These are phyloP conservation scores for Beris chalybata DNA, from an alignment of 2,888 invertebrate species.

Conservation along the genomic window DNA sequence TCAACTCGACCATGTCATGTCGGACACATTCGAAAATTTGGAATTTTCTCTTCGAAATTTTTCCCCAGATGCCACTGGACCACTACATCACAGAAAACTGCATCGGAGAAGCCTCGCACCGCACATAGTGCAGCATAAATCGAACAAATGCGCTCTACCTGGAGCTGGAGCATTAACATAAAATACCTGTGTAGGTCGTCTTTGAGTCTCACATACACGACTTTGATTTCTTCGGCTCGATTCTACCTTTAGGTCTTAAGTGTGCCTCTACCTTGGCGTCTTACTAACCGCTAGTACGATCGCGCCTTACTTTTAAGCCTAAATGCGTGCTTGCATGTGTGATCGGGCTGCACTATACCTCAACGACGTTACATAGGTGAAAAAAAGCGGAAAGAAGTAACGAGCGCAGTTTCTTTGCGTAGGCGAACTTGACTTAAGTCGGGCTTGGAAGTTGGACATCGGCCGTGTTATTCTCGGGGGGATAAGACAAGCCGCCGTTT, in stretches of 20 bases:
- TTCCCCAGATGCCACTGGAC: background rate
- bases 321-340: background rate
- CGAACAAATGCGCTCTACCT: slow-evolving; percentile 4
- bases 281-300: slow-evolving; percentile 8
- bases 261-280: too few species aligned
- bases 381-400: too few species aligned
- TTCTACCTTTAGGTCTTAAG: too few species aligned
- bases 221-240: too few species aligned
- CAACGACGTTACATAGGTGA: background rate
- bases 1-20: slow-evolving; percentile 17
- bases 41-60: slow-evolving; percentile 14
- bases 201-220: slow-evolving; percentile 7
- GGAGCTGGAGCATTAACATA: slow-evolving; percentile 28
- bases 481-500: too few species aligned
- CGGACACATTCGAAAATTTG: slow-evolving; percentile 18
- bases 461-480: too few species aligned
- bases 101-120: background rate
- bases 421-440: slow-evolving; percentile 38
- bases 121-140: background rate
- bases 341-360: slow-evolving; percentile 17
- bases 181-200: slow-evolving; percentile 32
- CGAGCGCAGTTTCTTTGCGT: slow-evolving; percentile 26
- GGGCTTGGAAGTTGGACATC: slow-evolving; percentile 13
- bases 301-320: background rate
- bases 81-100: background rate